Conservation (phyloP, 2,797 vertebrate genomes). For the Naso thynnoides region DNA sequence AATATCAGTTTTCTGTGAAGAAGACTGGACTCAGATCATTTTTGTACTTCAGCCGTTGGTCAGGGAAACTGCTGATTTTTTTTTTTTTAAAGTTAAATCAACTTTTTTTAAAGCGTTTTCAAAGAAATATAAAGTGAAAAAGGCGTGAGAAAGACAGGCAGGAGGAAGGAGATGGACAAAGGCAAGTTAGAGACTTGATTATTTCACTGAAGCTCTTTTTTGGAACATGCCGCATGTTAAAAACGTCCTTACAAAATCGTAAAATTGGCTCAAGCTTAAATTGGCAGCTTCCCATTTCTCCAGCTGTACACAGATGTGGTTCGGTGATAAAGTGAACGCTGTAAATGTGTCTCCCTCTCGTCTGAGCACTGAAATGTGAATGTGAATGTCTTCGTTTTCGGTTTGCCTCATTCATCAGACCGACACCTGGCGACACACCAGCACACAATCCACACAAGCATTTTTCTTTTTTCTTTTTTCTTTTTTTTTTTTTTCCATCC, state of each 20-base stretch:
- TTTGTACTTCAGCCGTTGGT: not conserved
- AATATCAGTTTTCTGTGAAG: conserved; percentile 4
- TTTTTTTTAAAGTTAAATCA: not conserved
- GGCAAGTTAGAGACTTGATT: not conserved
- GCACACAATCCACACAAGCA: conserved; percentile 5
- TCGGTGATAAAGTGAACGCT: not conserved
- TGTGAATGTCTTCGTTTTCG: not conserved
- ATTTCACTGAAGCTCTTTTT: not conserved
- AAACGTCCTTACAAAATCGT: not conserved
- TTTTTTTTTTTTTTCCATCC: conserved; percentile 1
- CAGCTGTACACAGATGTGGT: conserved; percentile 1
- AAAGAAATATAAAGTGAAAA: not conserved
- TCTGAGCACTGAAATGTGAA: not conserved
- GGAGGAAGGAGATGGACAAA: not conserved
- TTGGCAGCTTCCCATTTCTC: not conserved
- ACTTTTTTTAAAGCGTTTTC: not conserved
- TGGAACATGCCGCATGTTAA: not conserved
- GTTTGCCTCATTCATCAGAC: conserved; percentile 15
- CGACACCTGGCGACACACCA: conserved; percentile 21
- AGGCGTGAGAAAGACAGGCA: not conserved
- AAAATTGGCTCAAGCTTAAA: not conserved
- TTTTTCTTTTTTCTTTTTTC: conserved; percentile 1
- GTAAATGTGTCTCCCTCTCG: not conserved
- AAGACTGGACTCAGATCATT: not conserved
- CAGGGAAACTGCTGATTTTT: not conserved